Conservation (phyloP, 2,888 invertebrate species). For the Drosophila meridiana region DNA sequence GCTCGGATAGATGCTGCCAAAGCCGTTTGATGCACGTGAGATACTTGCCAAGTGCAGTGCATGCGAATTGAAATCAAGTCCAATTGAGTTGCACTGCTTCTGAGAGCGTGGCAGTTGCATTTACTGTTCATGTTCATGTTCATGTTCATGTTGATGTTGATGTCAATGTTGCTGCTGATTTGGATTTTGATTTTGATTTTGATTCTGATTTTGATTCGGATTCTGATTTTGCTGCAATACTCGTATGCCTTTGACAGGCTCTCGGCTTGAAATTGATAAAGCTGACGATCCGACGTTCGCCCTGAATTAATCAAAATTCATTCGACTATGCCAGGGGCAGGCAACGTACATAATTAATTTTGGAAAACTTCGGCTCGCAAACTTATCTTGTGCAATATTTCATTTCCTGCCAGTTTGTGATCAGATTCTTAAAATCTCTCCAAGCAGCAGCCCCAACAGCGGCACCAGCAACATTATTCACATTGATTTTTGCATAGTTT, state of each 20-base stretch:
- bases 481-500: constrained; percentile 57
- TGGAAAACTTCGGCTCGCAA: constrained; percentile 6
- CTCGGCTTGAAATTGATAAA: constrained; percentile 16
- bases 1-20: constrained; percentile 18
- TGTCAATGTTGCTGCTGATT: constrained; percentile 17
- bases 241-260: constrained; percentile 2
- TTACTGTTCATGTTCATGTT: constrained; percentile 15
- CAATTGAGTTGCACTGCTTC: constrained; percentile 37
- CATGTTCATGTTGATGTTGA: constrained; percentile 23
- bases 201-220: constrained; percentile 25
- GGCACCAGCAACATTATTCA: constrained; percentile 41
- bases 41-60: constrained; percentile 17
- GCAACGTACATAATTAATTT: constrained; percentile 20
- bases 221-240: constrained; percentile 49
- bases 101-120: constrained; percentile 16
- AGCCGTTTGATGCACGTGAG: constrained; percentile 22
- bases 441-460: not conserved
- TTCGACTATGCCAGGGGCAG: constrained; percentile 1
- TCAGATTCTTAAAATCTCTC: constrained; percentile 22
- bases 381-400: constrained; percentile 41
- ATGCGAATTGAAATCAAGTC: constrained; percentile 40
- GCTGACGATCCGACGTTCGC: not conserved
- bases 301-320: constrained; percentile 11
- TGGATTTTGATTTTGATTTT: constrained; percentile 4
- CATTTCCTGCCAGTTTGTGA: constrained; percentile 31